A percentile compares a stretch with the other conserved stretches of the same genome.
Conservation (phyloP, 2,113 vertebrate genomes). For the Suncus etruscus region DNA sequence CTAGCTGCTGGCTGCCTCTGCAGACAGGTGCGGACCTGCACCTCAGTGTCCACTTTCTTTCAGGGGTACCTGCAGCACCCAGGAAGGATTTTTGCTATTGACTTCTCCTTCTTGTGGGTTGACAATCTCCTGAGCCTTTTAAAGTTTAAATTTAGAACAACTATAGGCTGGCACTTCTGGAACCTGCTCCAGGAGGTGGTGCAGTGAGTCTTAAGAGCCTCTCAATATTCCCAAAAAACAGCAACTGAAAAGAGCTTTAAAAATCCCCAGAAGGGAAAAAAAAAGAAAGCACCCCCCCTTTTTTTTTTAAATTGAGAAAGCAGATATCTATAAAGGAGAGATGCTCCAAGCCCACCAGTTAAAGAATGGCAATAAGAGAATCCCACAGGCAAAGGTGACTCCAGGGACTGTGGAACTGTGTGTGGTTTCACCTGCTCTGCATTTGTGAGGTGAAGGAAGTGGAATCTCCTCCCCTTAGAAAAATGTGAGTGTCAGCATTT, state of each 20-base stretch:
- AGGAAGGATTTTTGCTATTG: background rate
- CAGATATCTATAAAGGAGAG: constrained; percentile 28
- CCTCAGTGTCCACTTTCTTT: background rate
- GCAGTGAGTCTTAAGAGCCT: constrained; percentile 36
- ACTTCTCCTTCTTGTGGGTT: constrained; percentile 14
- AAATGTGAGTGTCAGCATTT: background rate
- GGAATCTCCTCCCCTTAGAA: constrained; percentile 1
- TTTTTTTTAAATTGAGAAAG: constrained; percentile 1
- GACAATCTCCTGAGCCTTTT: constrained; percentile 59
- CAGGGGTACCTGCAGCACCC: background rate
- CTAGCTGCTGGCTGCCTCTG: background rate
- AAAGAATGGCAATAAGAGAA: background rate
- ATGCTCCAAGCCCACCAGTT: background rate
- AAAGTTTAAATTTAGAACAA: constrained; percentile 61
- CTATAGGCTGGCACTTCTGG: constrained; percentile 59
- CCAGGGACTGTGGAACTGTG: background rate
- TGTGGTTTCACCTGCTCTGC: background rate
- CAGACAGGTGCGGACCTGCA: background rate
- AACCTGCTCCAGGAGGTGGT: constrained; percentile 55
- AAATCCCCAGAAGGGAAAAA: constrained; percentile 44
- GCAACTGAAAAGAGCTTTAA: constrained; percentile 33
- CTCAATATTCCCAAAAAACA: constrained; percentile 33
- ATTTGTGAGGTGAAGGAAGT: background rate
- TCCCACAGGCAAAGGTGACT: background rate
- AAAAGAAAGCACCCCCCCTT: background rate